A percentile compares a stretch with the other conserved stretches of the same genome.
Evolutionary conservation across 2,113 vertebrate species (phyloP).

Genomic region (Brachyhypopomus occidentalis): DNA sequence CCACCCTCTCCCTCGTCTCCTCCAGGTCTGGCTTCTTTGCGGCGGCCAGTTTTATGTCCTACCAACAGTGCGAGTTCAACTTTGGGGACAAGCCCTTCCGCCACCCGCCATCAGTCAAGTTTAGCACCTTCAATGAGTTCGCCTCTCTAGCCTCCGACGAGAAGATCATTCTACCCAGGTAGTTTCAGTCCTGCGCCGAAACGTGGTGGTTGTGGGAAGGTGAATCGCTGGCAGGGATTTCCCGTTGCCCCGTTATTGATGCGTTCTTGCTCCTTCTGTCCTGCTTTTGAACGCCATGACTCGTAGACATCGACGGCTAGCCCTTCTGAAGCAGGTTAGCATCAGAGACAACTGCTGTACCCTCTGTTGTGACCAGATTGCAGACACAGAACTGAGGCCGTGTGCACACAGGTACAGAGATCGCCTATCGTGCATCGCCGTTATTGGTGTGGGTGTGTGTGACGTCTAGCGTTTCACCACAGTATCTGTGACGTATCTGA

Average conservation of each 20-base stretch:
- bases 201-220: background rate
- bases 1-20: background rate
- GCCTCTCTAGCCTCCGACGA: slow-evolving; percentile 91
- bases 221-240: background rate
- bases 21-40: slow-evolving; percentile 96
- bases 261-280: background rate
- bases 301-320: slow-evolving; percentile 90
- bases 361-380: slow-evolving; percentile 94
- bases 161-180: slow-evolving; percentile 96
- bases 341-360: slow-evolving; percentile 99
- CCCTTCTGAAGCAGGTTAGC: slow-evolving; percentile 96
- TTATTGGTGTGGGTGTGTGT: background rate
- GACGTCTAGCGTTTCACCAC: too few relatives aligned
- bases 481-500: too few relatives aligned
- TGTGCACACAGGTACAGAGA: slow-evolving; percentile 91
- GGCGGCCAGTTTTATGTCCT: slow-evolving; percentile 99
- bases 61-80: slow-evolving; percentile 99
- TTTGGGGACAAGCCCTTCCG: slow-evolving; percentile 97
- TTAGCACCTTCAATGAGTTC: slow-evolving; percentile 98
- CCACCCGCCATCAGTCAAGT: slow-evolving; percentile 89
- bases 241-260: background rate
- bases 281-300: background rate
- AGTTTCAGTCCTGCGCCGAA: background rate
- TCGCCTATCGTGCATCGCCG: too few relatives aligned
- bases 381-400: slow-evolving; percentile 94